A percentile compares a stretch with the other conserved stretches of the same genome.
Evolutionary conservation across 2,888 invertebrate genomes (phyloP).

Genomic region (Hirtodrosophila trivittata): DNA sequence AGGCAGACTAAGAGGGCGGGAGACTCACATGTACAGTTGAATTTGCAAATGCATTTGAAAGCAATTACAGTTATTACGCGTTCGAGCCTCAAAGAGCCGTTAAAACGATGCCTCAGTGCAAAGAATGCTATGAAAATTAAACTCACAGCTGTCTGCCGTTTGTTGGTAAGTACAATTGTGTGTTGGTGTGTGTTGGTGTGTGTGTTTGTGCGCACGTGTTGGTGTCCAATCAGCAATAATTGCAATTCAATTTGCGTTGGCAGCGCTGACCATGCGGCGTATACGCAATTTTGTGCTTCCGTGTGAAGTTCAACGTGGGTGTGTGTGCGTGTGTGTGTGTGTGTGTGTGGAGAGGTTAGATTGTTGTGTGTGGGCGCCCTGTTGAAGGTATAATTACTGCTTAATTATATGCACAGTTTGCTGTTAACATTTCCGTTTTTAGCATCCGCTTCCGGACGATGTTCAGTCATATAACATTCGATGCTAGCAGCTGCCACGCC

Average conservation of each 20-base stretch:
- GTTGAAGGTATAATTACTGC: conserved; percentile 60
- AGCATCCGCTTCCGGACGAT: conserved; percentile 40
- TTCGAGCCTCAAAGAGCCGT: conserved; percentile 28
- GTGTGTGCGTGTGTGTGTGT: conserved; percentile 1
- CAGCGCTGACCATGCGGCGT: conserved; percentile 39
- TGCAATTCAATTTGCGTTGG: conserved; percentile 60
- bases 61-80: conserved; percentile 50
- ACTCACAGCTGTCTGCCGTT: background rate
- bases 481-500: background rate
- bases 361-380: conserved; percentile 6
- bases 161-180: background rate
- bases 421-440: conserved; percentile 43
- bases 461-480: background rate
- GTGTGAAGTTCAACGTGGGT: background rate
- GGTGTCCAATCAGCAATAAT: conserved; percentile 53
- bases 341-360: no score
- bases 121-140: conserved; percentile 31
- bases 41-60: conserved; percentile 30
- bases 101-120: conserved; percentile 24
- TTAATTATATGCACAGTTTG: conserved; percentile 64
- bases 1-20: background rate
- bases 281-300: conserved; percentile 39
- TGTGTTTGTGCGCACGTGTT: conserved; percentile 2
- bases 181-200: conserved; percentile 6
- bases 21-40: background rate